Evolutionary conservation across 2,113 vertebrate species (phyloP), one percentile per base, ranked within the genome.

Genomic region (Sinocyclocheilus anophthalmus): DNA sequence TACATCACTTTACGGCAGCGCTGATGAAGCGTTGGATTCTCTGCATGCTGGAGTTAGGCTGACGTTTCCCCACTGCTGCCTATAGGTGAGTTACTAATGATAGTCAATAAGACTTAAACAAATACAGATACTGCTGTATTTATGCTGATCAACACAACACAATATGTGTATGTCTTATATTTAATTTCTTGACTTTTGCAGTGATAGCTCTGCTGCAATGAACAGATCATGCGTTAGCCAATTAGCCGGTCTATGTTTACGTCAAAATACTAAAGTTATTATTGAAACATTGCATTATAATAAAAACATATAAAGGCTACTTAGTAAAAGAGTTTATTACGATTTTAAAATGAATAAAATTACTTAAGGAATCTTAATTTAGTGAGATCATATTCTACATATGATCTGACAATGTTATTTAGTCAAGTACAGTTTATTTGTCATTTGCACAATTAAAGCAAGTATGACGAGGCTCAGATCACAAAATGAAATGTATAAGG

Each of bases 1-100:
- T 55, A 13, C 26, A 13, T 39, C 6, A 48, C 81, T 86, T 87
- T 85, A 83, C 84, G 85, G 82, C 80, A 45, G 48, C 39, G 7
- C 5, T 39, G 5, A 22, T 1, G 14, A 18, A 50, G 50, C 20
- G 53, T 86, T 48, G 69, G 24, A 48, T 4, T 13, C 22, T 0
- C 16, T 63, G 8, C 83, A 87, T 72, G 85, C 59, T 30, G 72
- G 13, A 10, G 48, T 81, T 42, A 55, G 9, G 11, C 30, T 85
- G 88, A 87, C 72, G 85, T 72, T 42, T 87, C 37, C 69, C 30
- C 18, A n/a, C 63, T 53, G 24, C 10, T 37, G 22, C n/a, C 48
- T 65, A 50, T 70, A 85, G 78, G 85, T 89, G 63, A 82, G 88
- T 53, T 37, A 50, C 10, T 13, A 33, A 53, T 22, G 2, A 14